Evolutionary conservation across 2,888 invertebrate genomes (phyloP).

Genomic region (Caenorhabditis drosophilae): DNA sequence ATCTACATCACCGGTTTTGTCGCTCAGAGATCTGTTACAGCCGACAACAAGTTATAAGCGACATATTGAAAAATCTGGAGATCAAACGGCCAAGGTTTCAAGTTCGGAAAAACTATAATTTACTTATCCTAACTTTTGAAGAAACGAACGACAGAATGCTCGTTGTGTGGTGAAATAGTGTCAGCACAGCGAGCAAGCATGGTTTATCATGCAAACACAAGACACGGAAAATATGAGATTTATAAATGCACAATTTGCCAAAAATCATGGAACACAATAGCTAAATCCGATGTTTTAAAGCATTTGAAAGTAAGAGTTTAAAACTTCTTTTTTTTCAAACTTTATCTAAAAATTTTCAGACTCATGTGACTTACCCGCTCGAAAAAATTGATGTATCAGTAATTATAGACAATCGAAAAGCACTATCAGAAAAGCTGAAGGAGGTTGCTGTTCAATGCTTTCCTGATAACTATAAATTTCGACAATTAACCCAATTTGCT

Average conservation of each 20-base stretch:
- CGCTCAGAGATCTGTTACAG: too few species aligned
- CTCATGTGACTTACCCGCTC: too few species aligned
- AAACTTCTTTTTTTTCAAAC: not conserved
- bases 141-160: conserved; percentile 10
- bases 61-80: too few species aligned
- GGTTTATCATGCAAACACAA: conserved; percentile 49
- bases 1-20: too few species aligned
- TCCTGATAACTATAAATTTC: conserved; percentile 17
- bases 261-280: conserved; percentile 52
- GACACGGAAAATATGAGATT: conserved; percentile 43
- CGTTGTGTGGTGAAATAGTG: conserved; percentile 35
- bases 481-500: too few species aligned
- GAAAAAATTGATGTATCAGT: conserved; percentile 8
- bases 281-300: conserved; percentile 50
- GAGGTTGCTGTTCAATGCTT: conserved; percentile 31
- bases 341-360: conserved; percentile 5
- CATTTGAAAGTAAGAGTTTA: conserved; percentile 32
- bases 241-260: conserved; percentile 44
- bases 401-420: conserved; percentile 40
- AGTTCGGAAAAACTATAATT: too few species aligned
- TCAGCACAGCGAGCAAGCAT: conserved; percentile 44
- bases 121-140: too few species aligned
- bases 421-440: conserved; percentile 24
- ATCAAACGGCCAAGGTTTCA: too few species aligned
- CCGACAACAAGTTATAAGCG: too few species aligned